A percentile compares a stretch with the other conserved stretches of the same genome.
These are phyloP conservation scores for Scaptomyza graminum DNA, from an alignment of 1,140 invertebrate genomes.

Conservation along the genomic window DNA sequence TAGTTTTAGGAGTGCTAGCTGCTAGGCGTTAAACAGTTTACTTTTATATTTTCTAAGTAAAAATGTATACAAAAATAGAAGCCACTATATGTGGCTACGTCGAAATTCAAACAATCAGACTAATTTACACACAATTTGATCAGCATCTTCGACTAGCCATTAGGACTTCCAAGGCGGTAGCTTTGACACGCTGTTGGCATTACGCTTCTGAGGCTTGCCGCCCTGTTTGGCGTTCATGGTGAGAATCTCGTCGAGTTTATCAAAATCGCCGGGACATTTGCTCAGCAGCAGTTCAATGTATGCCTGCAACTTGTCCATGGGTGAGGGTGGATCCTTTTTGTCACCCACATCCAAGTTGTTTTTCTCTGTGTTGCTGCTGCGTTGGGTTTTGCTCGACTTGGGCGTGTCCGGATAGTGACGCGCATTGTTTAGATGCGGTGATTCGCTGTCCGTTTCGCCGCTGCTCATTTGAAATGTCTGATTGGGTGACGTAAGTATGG, in stretches of 20 bases:
- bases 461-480: conserved; percentile 34
- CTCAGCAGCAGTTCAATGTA: conserved; percentile 80
- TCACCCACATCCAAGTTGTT: conserved; percentile 70
- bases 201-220: conserved; percentile 45
- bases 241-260: conserved; percentile 77
- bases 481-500: conserved; percentile 87
- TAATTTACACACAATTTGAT: conserved; percentile 33
- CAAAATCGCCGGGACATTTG: conserved; percentile 80
- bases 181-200: conserved; percentile 45
- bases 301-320: conserved; percentile 77
- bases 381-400: conserved; percentile 67
- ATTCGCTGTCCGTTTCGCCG: conserved; percentile 61
- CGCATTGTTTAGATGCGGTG: conserved; percentile 62
- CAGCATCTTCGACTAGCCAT: not conserved
- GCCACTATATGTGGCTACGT: conserved; percentile 12
- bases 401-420: conserved; percentile 69
- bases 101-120: conserved; percentile 4
- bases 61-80: conserved; percentile 34
- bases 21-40: conserved; percentile 55
- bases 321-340: conserved; percentile 63
- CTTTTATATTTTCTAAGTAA: conserved; percentile 31
- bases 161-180: conserved; percentile 80
- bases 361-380: conserved; percentile 63
- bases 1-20: no score
- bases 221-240: conserved; percentile 44